Base-by-base conservation (phyloP, 2,797 vertebrate genomes). In the Poliocrania exsul region DNA sequence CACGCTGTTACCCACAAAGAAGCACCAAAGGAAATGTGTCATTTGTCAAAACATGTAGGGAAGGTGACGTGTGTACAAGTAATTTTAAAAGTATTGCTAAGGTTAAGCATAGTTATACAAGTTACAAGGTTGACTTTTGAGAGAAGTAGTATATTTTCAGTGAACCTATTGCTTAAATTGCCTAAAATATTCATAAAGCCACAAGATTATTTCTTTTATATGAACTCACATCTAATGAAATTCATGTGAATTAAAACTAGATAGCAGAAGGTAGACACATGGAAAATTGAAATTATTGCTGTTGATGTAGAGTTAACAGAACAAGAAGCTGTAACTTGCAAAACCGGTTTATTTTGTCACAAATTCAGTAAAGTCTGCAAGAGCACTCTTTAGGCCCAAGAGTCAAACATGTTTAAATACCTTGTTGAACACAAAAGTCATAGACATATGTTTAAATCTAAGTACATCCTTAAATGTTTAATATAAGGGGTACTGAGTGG, bases 1-100 rank as follows among this genome's bases (percentile, higher is more conserved):
- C 97, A 98, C 97, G 2, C 98, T 98, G 98, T 97, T 98, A 97
- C 98, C 98, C 98, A 97, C 97, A 98, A 98, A 97, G 97, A 98
- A 98, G 98, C 96, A 97, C 97, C 97, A 97, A 97, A 97, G 96
- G 97, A 98, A 98, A 98, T 97, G 96, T 98, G 97, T 97, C 98
- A 98, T 98, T 98, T 98, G 97, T 98, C 98, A 98, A 97, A 98
- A 98, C 97, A 97, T 94, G 96, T 95, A 96, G 95, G 94, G 93
- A 97, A 97, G 96, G 94, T 97, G 97, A 97, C 81, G 80, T 97
- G 97, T 97, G 96, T 97, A 98, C 96, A 94, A 98, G 97, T 97
- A 96, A 96, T 97, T 98, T 97, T 94, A 95, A 96, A 98, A 98
- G 96, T 95, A 96, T 96, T 90, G 92, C 96, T 97, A 95, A 95